Evolutionary conservation across 2,113 vertebrate species (phyloP).

Genomic region (Merops nubicus): DNA sequence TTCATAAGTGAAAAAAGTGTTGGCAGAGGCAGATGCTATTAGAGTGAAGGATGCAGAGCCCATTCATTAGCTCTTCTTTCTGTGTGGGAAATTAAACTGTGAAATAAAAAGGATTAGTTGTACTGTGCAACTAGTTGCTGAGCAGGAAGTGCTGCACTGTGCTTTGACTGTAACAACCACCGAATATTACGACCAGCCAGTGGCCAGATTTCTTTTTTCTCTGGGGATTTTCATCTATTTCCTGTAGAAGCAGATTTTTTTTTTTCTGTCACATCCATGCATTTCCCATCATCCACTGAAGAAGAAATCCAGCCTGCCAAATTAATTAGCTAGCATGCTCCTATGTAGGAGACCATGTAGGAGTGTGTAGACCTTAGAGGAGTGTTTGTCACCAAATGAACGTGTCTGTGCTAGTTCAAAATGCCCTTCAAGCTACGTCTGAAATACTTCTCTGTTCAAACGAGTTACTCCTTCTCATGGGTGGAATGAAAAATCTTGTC

Average conservation of each 20-base stretch:
- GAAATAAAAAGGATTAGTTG: not conserved
- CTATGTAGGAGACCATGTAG: not conserved
- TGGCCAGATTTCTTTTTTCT: not conserved
- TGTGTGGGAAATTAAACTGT: not conserved
- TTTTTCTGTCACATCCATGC: not conserved
- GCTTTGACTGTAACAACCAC: not conserved
- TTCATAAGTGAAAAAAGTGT: not conserved
- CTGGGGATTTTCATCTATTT: not conserved
- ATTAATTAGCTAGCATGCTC: not conserved
- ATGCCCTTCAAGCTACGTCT: slow-evolving; percentile 38
- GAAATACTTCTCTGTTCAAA: slow-evolving; percentile 37
- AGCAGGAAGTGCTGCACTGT: not conserved
- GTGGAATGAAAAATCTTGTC: slow-evolving; percentile 55
- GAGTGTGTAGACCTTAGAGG: slow-evolving; percentile 20
- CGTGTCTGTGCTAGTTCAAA: slow-evolving; percentile 15
- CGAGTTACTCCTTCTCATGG: slow-evolving; percentile 35
- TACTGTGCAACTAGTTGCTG: not conserved
- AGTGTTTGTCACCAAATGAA: slow-evolving; percentile 50
- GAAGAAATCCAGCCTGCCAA: not conserved
- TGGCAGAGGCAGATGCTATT: not conserved
- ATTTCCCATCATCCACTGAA: not conserved
- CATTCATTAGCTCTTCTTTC: not conserved
- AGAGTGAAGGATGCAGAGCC: not conserved
- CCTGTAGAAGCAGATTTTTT: not conserved
- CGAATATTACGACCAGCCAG: not conserved